These are phyloP conservation scores for Myrmecobius fasciatus DNA, from an alignment of 2,113 vertebrate genomes.

Conservation along the genomic window DNA sequence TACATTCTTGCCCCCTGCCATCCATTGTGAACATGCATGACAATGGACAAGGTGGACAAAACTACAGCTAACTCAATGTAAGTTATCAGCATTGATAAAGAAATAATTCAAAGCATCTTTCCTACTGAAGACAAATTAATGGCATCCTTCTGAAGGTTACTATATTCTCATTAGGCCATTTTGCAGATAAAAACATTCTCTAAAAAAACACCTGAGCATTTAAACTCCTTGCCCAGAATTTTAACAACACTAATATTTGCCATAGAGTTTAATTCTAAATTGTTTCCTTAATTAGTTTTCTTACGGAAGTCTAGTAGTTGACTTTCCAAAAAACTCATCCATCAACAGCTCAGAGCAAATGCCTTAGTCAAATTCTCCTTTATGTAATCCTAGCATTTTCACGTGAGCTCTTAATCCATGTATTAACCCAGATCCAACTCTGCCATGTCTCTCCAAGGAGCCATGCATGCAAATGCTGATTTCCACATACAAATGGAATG, in stretches of 20 bases:
- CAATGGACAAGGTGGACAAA: neutral
- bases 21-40: constrained; percentile 15
- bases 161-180: neutral
- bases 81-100: neutral
- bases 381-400: neutral
- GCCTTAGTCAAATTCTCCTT: neutral
- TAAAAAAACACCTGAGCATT: neutral
- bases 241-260: neutral
- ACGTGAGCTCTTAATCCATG: neutral
- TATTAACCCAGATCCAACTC: neutral
- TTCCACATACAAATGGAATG: neutral
- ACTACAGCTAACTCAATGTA: neutral
- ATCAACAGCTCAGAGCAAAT: neutral
- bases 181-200: neutral
- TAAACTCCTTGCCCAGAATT: constrained; percentile 7
- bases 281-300: constrained; percentile 17
- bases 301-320: constrained; percentile 29
- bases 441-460: neutral
- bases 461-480: constrained; percentile 22
- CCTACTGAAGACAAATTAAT: neutral
- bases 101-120: neutral
- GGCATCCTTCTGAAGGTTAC: neutral
- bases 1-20: neutral
- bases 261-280: neutral
- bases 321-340: neutral